Conservation (phyloP, 2,797 vertebrate species). For the Cossypha polioptera region DNA sequence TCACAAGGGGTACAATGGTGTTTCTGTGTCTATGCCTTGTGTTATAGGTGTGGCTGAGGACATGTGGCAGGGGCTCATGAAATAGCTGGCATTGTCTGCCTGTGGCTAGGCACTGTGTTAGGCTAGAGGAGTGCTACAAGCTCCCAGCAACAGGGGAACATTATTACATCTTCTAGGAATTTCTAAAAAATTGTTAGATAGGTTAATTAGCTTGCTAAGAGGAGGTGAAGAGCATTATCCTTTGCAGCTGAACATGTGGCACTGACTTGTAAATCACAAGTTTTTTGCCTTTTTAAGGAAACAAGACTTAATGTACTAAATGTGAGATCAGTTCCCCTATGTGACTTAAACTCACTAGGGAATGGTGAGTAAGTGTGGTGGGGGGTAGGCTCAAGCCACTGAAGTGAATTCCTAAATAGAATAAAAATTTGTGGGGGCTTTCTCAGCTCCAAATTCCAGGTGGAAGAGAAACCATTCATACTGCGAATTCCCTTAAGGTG, state of each 20-base stretch:
- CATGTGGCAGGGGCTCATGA: rapidly evolving
- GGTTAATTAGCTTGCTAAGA: neutral
- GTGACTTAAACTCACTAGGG: neutral
- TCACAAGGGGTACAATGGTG: neutral
- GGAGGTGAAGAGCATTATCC: neutral
- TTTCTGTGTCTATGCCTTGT: neutral
- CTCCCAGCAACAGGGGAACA: neutral
- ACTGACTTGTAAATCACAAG: neutral
- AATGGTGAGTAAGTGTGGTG: neutral
- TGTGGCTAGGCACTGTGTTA: neutral
- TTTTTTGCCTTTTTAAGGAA: neutral
- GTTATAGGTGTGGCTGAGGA: neutral
- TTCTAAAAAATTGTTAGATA: neutral
- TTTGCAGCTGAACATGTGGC: neutral
- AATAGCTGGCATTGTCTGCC: neutral
- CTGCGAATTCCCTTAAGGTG: neutral
- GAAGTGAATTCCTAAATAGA: neutral
- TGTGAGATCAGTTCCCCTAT: neutral
- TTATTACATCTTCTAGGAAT: neutral
- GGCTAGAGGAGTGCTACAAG: neutral
- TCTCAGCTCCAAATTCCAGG: neutral
- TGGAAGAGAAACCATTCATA: neutral
- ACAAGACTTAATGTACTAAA: neutral
- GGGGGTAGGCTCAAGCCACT: neutral
- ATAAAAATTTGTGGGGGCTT: neutral